Base-by-base conservation (phyloP, 2,797 vertebrate genomes). In the Salarias fasciatus region DNA sequence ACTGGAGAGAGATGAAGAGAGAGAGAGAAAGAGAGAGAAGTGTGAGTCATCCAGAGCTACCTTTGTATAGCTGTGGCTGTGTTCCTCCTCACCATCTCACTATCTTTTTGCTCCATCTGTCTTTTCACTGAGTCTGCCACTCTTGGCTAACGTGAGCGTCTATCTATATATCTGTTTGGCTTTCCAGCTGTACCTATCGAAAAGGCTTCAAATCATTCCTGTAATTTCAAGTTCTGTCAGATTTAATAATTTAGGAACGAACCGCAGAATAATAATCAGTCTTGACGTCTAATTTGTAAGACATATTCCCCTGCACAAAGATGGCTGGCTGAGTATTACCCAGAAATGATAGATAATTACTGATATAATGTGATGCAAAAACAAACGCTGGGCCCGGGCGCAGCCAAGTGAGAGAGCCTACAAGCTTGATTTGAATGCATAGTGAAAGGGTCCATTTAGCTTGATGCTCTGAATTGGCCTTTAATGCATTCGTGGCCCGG, bases 11-110 rank as follows among this genome's bases (percentile, higher is more conserved):
- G 59, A 82, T 61, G 50, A 62, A 79, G 57, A 72, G 63, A 83
- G 74, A 80, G 63, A 83, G 65, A 80, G 61, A 78, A 63, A 80
- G 69, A 71, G 78, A 82, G 62, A 3, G 46, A 54, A 56, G 77
- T 28, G 82, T 93, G 93, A 93, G 90, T 94, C 92, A 94, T 93
- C 86, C 72, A 83, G 79, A 84, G 84, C 84, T 91, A 92, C 89
- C 90, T 91, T 89, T 89, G 88, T 92, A 89, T 91, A 87, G 89
- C 76, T 78, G 80, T 91, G 82, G 72, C 73, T 79, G 69, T 74
- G 51, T 74, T 82, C 69, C 83, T 75, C 71, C 77, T 77, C 79
- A 71, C 71, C 62, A 82, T 77, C 80, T 79, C 72, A 69, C 65
- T 72, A 77, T 86, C 74, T 77, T 69, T 58, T 66, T 57, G 53